Conservation (phyloP, 2,113 vertebrate species). For the Piaya cayana region DNA sequence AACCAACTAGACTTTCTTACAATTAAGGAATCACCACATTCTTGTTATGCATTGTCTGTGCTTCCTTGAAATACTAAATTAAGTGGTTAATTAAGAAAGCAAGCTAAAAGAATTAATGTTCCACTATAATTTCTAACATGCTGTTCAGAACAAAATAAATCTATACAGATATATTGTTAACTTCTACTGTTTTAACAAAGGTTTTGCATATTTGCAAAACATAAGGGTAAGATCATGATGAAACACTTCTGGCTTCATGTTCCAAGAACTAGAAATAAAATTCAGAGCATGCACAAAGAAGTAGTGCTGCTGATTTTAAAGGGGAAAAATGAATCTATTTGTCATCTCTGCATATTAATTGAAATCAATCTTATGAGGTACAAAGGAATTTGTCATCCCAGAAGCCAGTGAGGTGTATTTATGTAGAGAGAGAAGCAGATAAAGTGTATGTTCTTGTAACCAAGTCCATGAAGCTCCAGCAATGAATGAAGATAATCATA, state of each 20-base stretch:
- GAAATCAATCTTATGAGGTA: not conserved
- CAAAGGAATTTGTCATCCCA: not conserved
- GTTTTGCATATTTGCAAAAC: not conserved
- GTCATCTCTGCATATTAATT: not conserved
- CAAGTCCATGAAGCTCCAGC: not conserved
- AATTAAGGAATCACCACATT: not conserved
- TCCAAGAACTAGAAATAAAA: not conserved
- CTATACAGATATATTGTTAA: not conserved
- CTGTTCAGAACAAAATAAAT: not conserved
- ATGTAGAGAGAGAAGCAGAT: not conserved
- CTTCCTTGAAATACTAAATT: not conserved
- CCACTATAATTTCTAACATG: not conserved
- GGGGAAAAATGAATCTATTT: not conserved
- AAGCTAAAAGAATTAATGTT: not conserved
- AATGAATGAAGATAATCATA: not conserved
- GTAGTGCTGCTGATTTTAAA: not conserved
- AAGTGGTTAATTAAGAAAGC: not conserved
- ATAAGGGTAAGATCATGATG: not conserved
- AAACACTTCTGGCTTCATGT: not conserved
- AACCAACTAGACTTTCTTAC: not conserved
- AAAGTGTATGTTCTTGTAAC: not conserved
- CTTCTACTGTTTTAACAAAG: not conserved
- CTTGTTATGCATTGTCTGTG: not conserved
- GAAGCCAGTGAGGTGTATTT: not conserved
- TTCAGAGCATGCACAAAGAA: not conserved